Evolutionary conservation across 2,113 vertebrate genomes (phyloP).

Genomic region (Hassar affinis): DNA sequence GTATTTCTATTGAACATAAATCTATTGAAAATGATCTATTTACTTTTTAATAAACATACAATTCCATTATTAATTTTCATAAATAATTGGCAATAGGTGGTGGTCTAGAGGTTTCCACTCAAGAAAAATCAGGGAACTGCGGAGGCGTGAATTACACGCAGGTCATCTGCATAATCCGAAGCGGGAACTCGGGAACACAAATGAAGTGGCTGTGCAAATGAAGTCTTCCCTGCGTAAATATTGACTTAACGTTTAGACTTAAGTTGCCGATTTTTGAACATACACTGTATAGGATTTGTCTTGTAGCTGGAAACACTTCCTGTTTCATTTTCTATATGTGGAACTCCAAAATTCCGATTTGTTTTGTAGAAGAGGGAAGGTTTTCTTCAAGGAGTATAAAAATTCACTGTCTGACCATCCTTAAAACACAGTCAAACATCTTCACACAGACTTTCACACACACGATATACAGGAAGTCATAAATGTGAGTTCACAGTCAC

Average conservation of each 20-base stretch:
- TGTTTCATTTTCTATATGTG: background rate
- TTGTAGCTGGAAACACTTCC: background rate
- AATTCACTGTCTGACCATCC: background rate
- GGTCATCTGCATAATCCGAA: background rate
- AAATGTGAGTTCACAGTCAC: slow-evolving; percentile 46
- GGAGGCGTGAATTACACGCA: background rate
- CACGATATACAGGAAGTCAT: slow-evolving; percentile 49
- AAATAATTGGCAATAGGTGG: background rate
- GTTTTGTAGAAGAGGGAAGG: background rate
- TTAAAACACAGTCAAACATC: slow-evolving; percentile 18
- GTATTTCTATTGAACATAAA: background rate
- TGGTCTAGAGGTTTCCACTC: background rate
- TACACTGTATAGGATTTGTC: background rate
- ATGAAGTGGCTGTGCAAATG: background rate
- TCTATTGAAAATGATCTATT: background rate
- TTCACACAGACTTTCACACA: slow-evolving; percentile 28
- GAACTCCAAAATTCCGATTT: background rate
- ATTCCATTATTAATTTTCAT: too few species aligned
- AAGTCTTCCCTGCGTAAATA: background rate
- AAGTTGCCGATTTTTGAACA: background rate
- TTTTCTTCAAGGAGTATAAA: background rate
- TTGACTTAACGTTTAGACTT: background rate
- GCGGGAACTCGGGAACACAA: background rate
- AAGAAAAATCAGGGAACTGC: background rate
- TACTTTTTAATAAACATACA: too few species aligned